Base-by-base conservation (phyloP, 1,140 invertebrate genomes). In the Leptopilina boulardi region DNA sequence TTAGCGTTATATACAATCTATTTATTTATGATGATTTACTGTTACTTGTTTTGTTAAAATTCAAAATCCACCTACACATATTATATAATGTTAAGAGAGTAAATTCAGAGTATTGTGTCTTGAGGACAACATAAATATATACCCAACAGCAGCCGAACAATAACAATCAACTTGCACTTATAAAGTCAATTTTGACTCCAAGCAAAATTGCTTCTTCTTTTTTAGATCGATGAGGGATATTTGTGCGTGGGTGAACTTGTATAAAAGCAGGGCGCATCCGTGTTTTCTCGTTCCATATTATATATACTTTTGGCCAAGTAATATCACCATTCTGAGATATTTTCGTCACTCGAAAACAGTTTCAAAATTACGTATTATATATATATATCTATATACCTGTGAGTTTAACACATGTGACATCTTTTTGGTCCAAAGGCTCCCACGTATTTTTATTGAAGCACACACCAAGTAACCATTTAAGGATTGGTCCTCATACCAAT, bases 401-500 rank as follows among this genome's bases (percentile, higher is more conserved):
- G n/a, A n/a, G n/a, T n/a, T n/a, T n/a, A n/a, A n/a, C 21, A 42
- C 34, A 42, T 11, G 73, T 59, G 51, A 78, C 73, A 78, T 75
- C 51, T 42, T n/a, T n/a, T n/a, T 70, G 30, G 38, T 66, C 51
- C 70, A 44, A 73, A 41, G 74, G 76, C 81, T 83, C 81, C 81
- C 81, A 83, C 81, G 81, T 83, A 80, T 42, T 73, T 78, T 77
- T 75, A 77, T 59, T 71, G 59, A 70, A 74, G 70, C 70, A 70
- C 73, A 59, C 74, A 26, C 51, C n/a, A 41, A n/a, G 75, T 80
- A 70, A 74, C 81, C 81, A 79, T 83, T 79, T 80, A 83, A 79
- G 81, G 81, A 80, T 80, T 74, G 79, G 73, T 79, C 79, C 75
- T 77, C 81, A 81, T 79, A 76, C 73, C 73, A 73, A 75, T 54